Evolutionary conservation across 2,888 invertebrate species (phyloP).

Genomic region (Chaitophorus viminalis): DNA sequence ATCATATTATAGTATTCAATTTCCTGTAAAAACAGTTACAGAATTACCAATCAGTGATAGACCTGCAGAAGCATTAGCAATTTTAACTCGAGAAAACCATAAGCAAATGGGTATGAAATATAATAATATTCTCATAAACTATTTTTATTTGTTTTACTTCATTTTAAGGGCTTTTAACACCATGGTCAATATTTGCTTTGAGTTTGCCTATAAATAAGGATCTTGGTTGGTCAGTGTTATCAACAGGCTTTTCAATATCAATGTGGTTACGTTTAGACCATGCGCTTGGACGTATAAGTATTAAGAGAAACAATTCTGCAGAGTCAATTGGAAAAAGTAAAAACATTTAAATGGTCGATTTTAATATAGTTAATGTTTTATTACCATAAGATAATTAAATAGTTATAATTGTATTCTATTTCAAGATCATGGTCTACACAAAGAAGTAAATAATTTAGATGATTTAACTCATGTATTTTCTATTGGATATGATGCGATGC

Average conservation of each 20-base stretch:
- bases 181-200: constrained; percentile 67
- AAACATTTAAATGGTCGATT: neutral
- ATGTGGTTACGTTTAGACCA: constrained; percentile 69
- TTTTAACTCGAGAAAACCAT: constrained; percentile 62
- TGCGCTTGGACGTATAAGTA: constrained; percentile 19
- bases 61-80: constrained; percentile 62
- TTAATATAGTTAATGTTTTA: neutral
- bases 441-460: constrained; percentile 61
- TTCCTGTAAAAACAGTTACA: constrained; percentile 36
- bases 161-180: constrained; percentile 62
- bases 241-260: constrained; percentile 72
- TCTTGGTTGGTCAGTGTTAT: constrained; percentile 74
- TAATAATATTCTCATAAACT: neutral
- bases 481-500: constrained; percentile 73
- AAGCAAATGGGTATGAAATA: constrained; percentile 51
- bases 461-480: constrained; percentile 72
- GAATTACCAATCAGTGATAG: constrained; percentile 58
- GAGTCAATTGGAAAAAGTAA: constrained; percentile 55
- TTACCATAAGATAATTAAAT: neutral
- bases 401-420: neutral
- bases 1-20: constrained; percentile 54
- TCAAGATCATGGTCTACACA: constrained; percentile 28
- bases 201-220: constrained; percentile 67
- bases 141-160: constrained; percentile 1
- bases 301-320: constrained; percentile 37